Evolutionary conservation across 2,797 vertebrate species (phyloP).

Genomic region (Oryzias dopingdopingensis): DNA sequence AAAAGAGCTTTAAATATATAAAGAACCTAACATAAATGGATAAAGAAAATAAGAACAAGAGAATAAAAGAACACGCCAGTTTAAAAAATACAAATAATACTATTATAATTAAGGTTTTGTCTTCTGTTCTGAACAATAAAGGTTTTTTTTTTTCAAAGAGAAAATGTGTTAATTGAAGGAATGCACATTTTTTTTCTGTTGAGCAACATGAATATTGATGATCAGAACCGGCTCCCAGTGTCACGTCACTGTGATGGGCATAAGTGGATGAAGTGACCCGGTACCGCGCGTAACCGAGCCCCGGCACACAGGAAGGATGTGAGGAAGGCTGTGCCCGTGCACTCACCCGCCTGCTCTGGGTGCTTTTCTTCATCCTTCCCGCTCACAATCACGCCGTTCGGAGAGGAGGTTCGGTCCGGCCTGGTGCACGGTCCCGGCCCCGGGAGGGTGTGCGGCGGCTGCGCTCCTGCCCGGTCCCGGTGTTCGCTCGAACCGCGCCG

Average conservation of each 20-base stretch:
- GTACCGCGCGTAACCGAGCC: neutral
- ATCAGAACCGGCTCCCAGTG: constrained; percentile 2
- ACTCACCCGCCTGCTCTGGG: constrained; percentile 51
- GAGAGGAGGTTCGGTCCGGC: constrained; percentile 7
- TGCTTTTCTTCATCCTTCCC: constrained; percentile 63
- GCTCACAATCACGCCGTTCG: constrained; percentile 21
- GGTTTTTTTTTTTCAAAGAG: no score
- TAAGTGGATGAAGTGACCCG: neutral
- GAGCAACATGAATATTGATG: constrained; percentile 9
- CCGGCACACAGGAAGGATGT: neutral
- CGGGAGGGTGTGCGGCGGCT: neutral
- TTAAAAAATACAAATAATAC: no score
- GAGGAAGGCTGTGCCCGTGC: neutral
- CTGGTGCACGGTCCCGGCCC: neutral
- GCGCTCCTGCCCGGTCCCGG: constrained; percentile 7
- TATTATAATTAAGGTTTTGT: no score
- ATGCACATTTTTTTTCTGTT: neutral
- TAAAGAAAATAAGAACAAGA: no score
- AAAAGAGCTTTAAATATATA: no score
- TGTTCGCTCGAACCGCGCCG: constrained; percentile 9
- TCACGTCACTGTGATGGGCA: neutral
- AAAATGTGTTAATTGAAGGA: neutral
- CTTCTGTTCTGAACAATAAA: no score
- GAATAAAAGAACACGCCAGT: no score
- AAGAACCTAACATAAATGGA: no score